Evolutionary conservation across 2,888 invertebrate species (phyloP).

Genomic region (Leptopilina myrica): DNA sequence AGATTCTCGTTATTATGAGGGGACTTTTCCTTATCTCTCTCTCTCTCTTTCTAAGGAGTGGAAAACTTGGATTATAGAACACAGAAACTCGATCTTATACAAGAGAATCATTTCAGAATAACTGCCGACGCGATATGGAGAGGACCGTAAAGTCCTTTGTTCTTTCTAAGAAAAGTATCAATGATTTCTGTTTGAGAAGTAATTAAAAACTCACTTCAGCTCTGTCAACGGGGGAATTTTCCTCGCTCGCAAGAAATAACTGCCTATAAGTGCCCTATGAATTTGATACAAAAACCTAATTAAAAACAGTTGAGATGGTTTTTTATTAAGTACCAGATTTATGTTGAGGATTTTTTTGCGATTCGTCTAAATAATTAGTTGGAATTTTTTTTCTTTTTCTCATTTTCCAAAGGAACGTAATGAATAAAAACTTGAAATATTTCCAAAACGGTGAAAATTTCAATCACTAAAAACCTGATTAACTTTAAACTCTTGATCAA

Average conservation of each 20-base stretch:
- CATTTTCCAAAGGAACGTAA: too few species aligned
- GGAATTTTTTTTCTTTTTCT: too few species aligned
- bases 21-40: conserved; percentile 16
- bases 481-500: too few species aligned
- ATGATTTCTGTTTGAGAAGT: conserved; percentile 27
- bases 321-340: too few species aligned
- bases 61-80: conserved; percentile 16
- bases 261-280: background rate
- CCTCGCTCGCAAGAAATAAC: background rate
- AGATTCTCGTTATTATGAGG: conserved; percentile 28
- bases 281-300: background rate
- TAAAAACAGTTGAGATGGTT: background rate
- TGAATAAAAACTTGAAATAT: too few species aligned
- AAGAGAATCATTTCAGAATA: background rate
- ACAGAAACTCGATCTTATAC: background rate
- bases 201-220: conserved; percentile 4
- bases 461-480: too few species aligned
- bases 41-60: background rate
- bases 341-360: too few species aligned
- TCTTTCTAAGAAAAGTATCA: conserved; percentile 11
- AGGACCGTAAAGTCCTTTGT: background rate
- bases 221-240: background rate
- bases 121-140: background rate
- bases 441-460: too few species aligned
- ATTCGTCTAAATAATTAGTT: too few species aligned